Base-by-base conservation (phyloP, 1,140 invertebrate genomes). In the Hycleus phaleratus region DNA sequence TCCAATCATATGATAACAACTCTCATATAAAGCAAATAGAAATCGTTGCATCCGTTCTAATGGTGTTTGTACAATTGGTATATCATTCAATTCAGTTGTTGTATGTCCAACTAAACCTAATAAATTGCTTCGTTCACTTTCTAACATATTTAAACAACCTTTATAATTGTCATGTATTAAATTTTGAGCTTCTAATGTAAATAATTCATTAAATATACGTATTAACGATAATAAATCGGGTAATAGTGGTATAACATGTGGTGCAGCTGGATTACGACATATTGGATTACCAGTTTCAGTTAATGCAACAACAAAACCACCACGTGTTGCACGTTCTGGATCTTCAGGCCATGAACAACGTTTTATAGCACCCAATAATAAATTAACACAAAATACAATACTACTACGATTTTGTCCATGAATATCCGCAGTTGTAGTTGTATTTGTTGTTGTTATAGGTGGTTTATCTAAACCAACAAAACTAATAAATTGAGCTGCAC, bases 31-130 rank as follows among this genome's bases (percentile, higher is more conserved):
- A 26, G 76, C 77, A 2, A 78, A 78, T 8, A 92, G 74, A 72
- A 92, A 92, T 42, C 82, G 80, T 69, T 94, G 90, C 88, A 93
- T 92, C 61, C 86, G 80, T 61, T 89, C 82, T 25, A 86, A 71
- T 1, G 88, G 82, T 7, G 81, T 79, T 43, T 55, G 71, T 60
- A 65, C 74, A 61, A 69, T 75, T 40, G 76, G 68, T 42, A 70
- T 79, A 72, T 76, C 77, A 39, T 66, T 70, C 62, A 66, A 74
- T 70, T 72, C 66, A 3, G 76, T 65, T 6, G 73, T 68, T 45
- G 75, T 42, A 60, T 69, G 67, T 26, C 71, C 69, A 57, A 71
- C 78, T 4, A 82, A 70, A 9, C 85, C 85, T 61, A 88, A 74
- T 38, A 88, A 72, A 71, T 82, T 82, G 48, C 81, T 77, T 66